phyloP scores from a whole-genome alignment of 2,888 invertebrate genomes.

The Muschampia plurimacula region DNA sequence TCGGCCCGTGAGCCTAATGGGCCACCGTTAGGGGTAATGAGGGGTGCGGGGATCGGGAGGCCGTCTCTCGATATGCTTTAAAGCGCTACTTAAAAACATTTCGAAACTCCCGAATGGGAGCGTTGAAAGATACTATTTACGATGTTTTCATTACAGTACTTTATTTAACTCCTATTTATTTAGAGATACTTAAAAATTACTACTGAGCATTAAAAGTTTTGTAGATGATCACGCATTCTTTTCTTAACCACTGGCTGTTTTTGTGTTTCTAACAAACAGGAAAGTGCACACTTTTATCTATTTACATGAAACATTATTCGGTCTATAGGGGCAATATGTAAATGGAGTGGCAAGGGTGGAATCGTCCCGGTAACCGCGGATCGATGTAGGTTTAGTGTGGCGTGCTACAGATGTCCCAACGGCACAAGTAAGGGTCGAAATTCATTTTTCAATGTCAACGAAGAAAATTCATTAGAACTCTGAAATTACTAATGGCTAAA shows the following conservation, averaged over 20 bases:
- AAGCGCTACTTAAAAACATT: constrained; percentile 59
- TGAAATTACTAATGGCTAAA: constrained; percentile 85
- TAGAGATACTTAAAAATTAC: neutral
- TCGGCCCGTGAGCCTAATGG: constrained; percentile 84
- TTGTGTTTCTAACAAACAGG: constrained; percentile 28
- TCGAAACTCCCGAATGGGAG: constrained; percentile 39
- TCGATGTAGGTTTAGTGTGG: constrained; percentile 61
- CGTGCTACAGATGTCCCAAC: constrained; percentile 66
- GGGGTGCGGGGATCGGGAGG: constrained; percentile 70
- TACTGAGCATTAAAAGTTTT: neutral
- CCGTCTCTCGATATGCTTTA: constrained; percentile 58
- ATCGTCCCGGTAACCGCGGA: constrained; percentile 57
- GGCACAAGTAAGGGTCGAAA: constrained; percentile 70
- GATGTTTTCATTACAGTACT: constrained; percentile 8
- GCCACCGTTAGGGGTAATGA: constrained; percentile 82
- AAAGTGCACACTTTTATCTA: constrained; percentile 36
- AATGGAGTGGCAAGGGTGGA: constrained; percentile 50
- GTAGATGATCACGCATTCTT: neutral
- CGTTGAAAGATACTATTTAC: constrained; percentile 26
- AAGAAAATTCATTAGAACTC: constrained; percentile 86
- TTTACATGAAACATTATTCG: constrained; percentile 37
- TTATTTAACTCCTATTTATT: constrained; percentile 7
- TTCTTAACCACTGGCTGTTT: neutral
- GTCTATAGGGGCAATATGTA: constrained; percentile 46
- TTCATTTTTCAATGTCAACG: constrained; percentile 85